Percentiles rank a stretch among this genome's conserved stretches.
Evolutionary conservation across 2,797 vertebrate species (phyloP).

Genomic region (Sphenodon punctatus): DNA sequence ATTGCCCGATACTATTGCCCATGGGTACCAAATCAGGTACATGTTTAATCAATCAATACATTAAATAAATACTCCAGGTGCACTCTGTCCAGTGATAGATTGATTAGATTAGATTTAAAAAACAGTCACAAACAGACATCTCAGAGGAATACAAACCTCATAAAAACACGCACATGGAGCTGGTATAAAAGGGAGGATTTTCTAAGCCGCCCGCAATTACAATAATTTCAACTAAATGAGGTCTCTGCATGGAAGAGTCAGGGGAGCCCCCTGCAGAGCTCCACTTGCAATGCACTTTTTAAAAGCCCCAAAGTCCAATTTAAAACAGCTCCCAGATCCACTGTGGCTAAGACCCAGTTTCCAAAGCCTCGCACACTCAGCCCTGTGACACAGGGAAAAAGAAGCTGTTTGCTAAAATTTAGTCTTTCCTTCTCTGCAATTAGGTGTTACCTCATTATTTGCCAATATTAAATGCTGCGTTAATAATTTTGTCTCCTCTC

Average conservation of each 20-base stretch:
- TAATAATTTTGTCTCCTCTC: not conserved
- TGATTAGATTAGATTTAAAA: too few species aligned
- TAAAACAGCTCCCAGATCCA: not conserved
- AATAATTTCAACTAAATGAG: not conserved
- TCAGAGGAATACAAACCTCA: not conserved
- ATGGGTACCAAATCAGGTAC: too few species aligned
- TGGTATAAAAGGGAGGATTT: not conserved
- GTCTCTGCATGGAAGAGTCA: not conserved
- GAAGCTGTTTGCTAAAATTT: not conserved
- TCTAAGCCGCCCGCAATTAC: not conserved
- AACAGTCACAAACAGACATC: too few species aligned
- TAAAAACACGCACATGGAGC: conserved; percentile 1
- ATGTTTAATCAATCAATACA: too few species aligned
- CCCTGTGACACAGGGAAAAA: not conserved
- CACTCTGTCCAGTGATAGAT: too few species aligned
- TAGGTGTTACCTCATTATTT: not conserved
- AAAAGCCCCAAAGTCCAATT: too few species aligned
- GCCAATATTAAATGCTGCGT: not conserved
- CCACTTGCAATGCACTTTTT: not conserved
- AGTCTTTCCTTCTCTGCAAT: not conserved
- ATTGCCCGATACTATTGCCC: too few species aligned
- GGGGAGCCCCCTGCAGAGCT: not conserved
- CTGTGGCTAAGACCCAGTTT: not conserved
- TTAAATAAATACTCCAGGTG: too few species aligned
- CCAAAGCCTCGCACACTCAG: not conserved